Conservation (phyloP, 2,113 vertebrate species). For the Calidris pygmaea region DNA sequence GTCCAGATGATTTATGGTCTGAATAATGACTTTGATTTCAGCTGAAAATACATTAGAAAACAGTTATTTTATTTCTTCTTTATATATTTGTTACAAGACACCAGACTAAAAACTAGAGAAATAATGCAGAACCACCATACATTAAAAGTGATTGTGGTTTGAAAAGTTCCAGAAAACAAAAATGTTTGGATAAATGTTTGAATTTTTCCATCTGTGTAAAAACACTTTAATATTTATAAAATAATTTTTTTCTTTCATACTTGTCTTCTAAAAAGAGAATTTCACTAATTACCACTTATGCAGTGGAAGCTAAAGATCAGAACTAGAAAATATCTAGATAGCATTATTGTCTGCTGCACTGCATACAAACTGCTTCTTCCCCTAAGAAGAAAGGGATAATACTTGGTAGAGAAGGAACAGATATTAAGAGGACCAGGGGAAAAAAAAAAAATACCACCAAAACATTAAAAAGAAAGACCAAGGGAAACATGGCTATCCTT, state of each 20-base stretch:
- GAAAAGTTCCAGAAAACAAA: neutral
- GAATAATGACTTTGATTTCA: neutral
- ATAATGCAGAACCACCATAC: neutral
- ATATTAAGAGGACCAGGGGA: neutral
- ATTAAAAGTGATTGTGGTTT: neutral
- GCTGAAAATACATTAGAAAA: neutral
- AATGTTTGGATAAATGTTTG: fast-evolving
- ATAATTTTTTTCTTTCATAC: neutral
- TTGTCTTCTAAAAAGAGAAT: neutral
- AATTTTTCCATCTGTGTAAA: neutral
- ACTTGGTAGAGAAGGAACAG: neutral
- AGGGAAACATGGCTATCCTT: neutral
- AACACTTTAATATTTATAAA: neutral
- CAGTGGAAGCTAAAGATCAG: neutral
- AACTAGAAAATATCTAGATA: neutral
- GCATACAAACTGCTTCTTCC: neutral
- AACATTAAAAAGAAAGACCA: neutral
- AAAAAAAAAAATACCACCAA: neutral
- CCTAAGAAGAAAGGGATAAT: neutral
- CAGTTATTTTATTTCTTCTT: neutral
- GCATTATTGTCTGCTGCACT: neutral
- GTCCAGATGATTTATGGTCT: neutral
- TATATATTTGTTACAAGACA: neutral
- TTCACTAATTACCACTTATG: neutral
- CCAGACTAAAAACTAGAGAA: neutral